Conservation (phyloP, 2,113 vertebrate genomes). For the Polypterus senegalus region DNA sequence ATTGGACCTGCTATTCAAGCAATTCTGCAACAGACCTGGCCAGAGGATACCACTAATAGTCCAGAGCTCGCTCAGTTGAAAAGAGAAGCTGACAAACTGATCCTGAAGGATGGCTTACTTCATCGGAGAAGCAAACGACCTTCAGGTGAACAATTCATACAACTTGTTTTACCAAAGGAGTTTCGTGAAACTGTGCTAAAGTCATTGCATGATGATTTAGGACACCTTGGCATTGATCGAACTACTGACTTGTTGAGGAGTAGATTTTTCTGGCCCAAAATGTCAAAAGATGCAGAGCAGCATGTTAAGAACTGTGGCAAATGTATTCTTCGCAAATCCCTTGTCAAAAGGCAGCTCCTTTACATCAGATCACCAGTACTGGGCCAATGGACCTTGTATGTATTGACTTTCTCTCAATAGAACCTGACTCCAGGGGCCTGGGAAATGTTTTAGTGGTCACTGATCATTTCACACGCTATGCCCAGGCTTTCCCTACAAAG, state of each 20-base stretch:
- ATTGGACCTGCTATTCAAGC: too few species aligned
- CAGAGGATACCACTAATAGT: background rate
- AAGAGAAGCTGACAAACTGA: background rate
- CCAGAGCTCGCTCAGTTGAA: background rate
- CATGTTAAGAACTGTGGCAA: constrained; percentile 4
- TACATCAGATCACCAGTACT: constrained; percentile 4
- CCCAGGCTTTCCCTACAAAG: too few species aligned
- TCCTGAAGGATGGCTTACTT: background rate
- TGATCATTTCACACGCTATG: too few species aligned
- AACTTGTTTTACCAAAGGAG: background rate
- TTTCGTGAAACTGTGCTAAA: background rate
- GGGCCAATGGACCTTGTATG: constrained; percentile 6
- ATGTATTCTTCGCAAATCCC: constrained; percentile 1
- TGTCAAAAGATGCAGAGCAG: background rate
- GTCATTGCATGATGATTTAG: background rate
- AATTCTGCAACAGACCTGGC: too few species aligned
- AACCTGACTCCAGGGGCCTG: too few species aligned
- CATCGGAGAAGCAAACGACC: background rate
- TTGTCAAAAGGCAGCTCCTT: background rate
- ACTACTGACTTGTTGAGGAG: background rate
- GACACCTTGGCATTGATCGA: background rate
- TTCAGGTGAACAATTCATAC: background rate
- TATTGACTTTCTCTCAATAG: constrained; percentile 3
- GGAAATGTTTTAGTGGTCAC: too few species aligned
- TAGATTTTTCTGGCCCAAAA: constrained; percentile 5